Conservation (phyloP, 2,113 vertebrate genomes). For the Pachycephala philippinensis region DNA sequence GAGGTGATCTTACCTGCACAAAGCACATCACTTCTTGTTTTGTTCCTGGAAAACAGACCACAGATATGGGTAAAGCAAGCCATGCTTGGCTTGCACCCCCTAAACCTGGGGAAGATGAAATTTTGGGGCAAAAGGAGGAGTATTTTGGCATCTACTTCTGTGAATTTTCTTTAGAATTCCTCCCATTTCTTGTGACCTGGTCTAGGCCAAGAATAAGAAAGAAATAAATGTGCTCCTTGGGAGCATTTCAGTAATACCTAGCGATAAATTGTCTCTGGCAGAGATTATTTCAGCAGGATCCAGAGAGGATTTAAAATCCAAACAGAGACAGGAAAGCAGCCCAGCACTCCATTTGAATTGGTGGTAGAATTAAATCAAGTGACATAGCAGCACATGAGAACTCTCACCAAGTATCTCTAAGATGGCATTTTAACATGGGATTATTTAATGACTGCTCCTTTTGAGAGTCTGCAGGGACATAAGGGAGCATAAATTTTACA, state of each 20-base stretch:
- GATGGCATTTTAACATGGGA: not conserved
- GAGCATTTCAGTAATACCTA: constrained; percentile 49
- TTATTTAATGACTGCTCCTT: not conserved
- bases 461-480: not conserved
- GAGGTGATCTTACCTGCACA: not conserved
- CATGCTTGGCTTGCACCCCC: not conserved
- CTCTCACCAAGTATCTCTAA: not conserved
- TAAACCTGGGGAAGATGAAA: not conserved
- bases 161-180: constrained; percentile 50
- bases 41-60: not conserved
- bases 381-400: not conserved
- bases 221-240: constrained; percentile 42
- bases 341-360: not conserved
- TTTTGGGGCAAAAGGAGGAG: not conserved
- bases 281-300: constrained; percentile 27
- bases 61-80: not conserved
- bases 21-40: not conserved
- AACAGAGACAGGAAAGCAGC: constrained; percentile 24
- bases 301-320: constrained; percentile 40
- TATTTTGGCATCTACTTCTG: not conserved
- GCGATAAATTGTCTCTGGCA: constrained; percentile 57
- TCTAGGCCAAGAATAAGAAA: constrained; percentile 54
- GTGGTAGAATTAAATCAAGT: constrained; percentile 6
- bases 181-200: constrained; percentile 11
- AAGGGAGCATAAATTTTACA: not conserved